These are phyloP conservation scores for Patella depressa DNA, from an alignment of 2,888 invertebrate genomes.

Conservation along the genomic window DNA sequence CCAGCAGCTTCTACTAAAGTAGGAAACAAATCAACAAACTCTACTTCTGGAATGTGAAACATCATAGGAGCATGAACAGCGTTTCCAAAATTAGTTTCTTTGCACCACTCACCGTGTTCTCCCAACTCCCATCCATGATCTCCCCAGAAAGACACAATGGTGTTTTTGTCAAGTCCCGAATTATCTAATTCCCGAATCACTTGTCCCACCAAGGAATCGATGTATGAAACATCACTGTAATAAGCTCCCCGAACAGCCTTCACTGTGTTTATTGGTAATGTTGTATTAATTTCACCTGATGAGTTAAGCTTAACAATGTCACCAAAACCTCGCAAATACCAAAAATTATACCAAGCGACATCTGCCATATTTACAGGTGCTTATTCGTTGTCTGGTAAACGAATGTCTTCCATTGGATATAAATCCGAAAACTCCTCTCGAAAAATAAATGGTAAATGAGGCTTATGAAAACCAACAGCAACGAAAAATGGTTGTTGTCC, in stretches of 20 bases:
- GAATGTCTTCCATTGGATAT: constrained; percentile 31
- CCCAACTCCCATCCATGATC: constrained; percentile 38
- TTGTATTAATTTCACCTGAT: constrained; percentile 27
- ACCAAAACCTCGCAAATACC: constrained; percentile 16
- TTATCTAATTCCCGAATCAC: constrained; percentile 38
- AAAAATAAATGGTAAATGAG: constrained; percentile 43
- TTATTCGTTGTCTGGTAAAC: constrained; percentile 14
- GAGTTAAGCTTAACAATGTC: constrained; percentile 30
- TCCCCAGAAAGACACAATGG: no score
- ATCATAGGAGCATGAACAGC: no score
- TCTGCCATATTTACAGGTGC: constrained; percentile 14
- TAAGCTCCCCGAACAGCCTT: constrained; percentile 40
- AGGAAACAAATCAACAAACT: no score
- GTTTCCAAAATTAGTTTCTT: no score
- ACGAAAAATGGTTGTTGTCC: constrained; percentile 41
- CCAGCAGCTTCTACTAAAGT: no score
- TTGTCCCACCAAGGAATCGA: constrained; percentile 42
- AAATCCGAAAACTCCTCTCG: constrained; percentile 32
- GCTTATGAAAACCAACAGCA: constrained; percentile 45
- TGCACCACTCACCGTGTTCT: constrained; percentile 30
- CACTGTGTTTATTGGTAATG: constrained; percentile 30
- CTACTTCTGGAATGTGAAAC: no score
- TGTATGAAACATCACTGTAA: constrained; percentile 37
- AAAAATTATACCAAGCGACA: constrained; percentile 14
- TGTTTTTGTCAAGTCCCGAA: constrained; percentile 23